Evolutionary conservation across 2,797 vertebrate species (phyloP).

Genomic region (Liasis olivaceus): DNA sequence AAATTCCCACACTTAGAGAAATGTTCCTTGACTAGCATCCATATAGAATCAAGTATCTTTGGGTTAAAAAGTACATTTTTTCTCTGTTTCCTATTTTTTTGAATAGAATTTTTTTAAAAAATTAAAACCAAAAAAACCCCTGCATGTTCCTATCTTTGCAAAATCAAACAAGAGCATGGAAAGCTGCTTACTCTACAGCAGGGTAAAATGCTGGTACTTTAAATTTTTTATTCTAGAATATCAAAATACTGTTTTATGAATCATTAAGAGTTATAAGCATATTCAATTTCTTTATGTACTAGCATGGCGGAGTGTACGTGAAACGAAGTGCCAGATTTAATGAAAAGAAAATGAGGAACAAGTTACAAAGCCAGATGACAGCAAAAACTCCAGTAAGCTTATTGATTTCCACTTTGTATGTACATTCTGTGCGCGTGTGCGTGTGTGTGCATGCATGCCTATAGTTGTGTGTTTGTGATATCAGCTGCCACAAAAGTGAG

Average conservation of each 20-base stretch:
- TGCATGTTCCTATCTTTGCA: background rate
- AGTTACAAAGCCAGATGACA: slow-evolving; percentile 80
- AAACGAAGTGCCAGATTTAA: slow-evolving; percentile 93
- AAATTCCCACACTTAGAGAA: background rate
- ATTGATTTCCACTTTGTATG: background rate
- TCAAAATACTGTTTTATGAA: slow-evolving; percentile 28
- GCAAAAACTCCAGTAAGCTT: slow-evolving; percentile 84
- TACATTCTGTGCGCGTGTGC: no score
- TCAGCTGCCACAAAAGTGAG: no score
- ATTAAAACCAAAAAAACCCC: background rate
- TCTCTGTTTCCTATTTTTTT: background rate
- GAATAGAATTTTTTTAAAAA: background rate
- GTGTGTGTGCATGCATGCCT: no score
- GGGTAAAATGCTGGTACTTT: background rate
- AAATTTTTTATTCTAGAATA: background rate
- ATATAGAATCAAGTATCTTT: background rate
- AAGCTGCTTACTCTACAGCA: background rate
- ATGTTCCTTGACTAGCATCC: background rate
- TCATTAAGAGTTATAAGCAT: slow-evolving; percentile 37
- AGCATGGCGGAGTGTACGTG: slow-evolving; percentile 97
- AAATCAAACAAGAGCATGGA: background rate
- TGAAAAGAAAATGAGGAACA: slow-evolving; percentile 86
- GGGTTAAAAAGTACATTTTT: background rate
- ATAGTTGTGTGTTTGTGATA: no score
- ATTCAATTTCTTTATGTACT: slow-evolving; percentile 37